Conservation (phyloP, 2,888 invertebrate species). For the Hydropsyche betteni region DNA sequence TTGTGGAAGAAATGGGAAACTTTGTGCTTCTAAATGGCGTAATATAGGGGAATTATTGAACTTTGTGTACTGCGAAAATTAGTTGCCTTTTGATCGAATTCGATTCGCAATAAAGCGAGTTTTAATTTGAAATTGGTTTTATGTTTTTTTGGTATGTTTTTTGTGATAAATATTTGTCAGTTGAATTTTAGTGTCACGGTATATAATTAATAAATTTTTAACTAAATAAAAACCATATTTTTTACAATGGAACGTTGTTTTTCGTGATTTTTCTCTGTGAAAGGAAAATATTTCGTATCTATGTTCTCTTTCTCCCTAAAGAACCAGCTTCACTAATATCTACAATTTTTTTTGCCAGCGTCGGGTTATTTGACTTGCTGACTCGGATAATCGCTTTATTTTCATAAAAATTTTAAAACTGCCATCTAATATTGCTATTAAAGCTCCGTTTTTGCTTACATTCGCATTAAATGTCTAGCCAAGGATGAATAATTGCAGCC, state of each 20-base stretch:
- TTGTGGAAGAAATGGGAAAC: constrained; percentile 46
- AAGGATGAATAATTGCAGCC: constrained; percentile 16
- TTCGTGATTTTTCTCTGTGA: too few relatives aligned
- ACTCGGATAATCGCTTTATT: constrained; percentile 32
- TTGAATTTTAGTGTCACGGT: constrained; percentile 31
- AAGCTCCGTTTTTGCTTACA: constrained; percentile 10
- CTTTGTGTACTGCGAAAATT: neutral
- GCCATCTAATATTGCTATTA: constrained; percentile 20
- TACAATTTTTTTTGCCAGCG: constrained; percentile 6
- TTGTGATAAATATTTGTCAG: too few relatives aligned
- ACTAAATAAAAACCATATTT: neutral
- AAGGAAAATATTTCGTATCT: too few relatives aligned
- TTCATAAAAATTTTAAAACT: constrained; percentile 27
- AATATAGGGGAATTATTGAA: neutral
- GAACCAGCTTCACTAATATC: too few relatives aligned
- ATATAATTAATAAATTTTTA: too few relatives aligned
- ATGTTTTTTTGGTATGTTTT: too few relatives aligned
- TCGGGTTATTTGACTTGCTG: constrained; percentile 24
- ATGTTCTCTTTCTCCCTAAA: too few relatives aligned
- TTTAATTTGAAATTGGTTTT: too few relatives aligned
- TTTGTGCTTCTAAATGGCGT: constrained; percentile 41
- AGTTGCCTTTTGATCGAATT: too few relatives aligned
- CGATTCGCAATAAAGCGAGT: too few relatives aligned
- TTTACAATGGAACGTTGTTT: constrained; percentile 53
- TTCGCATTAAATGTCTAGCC: neutral